Conservation (phyloP, 2,797 vertebrate species). For the Hemibagrus guttatus region DNA sequence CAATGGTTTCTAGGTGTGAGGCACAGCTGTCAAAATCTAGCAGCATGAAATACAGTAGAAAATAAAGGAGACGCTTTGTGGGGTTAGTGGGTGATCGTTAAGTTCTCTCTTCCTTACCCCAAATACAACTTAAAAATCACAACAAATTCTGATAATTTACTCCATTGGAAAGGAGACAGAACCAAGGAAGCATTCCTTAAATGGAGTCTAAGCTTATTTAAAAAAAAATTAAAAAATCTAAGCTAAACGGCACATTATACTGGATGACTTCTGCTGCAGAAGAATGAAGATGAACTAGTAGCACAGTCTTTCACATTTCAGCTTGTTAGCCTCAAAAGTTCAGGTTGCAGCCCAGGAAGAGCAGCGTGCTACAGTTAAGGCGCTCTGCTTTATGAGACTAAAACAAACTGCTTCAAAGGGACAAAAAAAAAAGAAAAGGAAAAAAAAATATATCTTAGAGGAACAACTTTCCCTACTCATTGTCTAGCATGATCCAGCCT, state of each 20-base stretch:
- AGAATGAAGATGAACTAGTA: conserved; percentile 45
- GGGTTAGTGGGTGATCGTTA: conserved; percentile 5
- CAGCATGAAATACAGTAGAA: conserved; percentile 52
- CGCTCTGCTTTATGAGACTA: conserved; percentile 30
- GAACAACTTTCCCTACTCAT: conserved; percentile 31
- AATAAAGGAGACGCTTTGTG: not conserved
- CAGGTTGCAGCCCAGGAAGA: conserved; percentile 34
- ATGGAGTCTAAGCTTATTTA: conserved; percentile 17
- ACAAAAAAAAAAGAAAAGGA: not conserved
- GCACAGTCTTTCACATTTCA: conserved; percentile 51
- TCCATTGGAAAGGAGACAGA: conserved; percentile 6
- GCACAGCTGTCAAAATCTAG: conserved; percentile 55
- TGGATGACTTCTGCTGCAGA: conserved; percentile 29
- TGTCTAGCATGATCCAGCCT: conserved; percentile 30
- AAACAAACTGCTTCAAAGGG: conserved; percentile 20
- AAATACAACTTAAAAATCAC: conserved; percentile 13
- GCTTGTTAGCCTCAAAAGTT: conserved; percentile 28
- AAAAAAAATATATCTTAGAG: not conserved
- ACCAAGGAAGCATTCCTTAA: not conserved
- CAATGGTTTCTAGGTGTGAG: conserved; percentile 26
- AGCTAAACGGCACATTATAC: not conserved
- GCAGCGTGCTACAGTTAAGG: conserved; percentile 49
- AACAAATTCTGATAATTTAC: not conserved
- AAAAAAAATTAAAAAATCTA: not conserved
- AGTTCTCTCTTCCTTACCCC: conserved; percentile 18